Evolutionary conservation across 1,140 invertebrate species (phyloP), one percentile per base, ranked within the genome.

Genomic region (Hyphantria cunea): DNA sequence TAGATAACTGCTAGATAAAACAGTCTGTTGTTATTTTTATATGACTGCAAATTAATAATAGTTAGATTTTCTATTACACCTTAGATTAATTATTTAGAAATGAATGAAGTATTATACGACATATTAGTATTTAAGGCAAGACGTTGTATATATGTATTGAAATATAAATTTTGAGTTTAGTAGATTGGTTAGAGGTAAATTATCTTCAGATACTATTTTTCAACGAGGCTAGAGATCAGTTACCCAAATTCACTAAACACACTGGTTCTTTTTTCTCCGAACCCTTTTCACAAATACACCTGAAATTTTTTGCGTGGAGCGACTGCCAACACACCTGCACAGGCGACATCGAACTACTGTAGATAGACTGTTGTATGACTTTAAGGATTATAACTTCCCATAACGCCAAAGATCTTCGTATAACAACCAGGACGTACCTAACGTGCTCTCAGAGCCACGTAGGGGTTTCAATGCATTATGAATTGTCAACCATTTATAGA

Each of bases 11-110:
- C 83, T 87, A 90, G 87, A 74, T 78, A 79, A 79, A 82, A 82
- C 78, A 69, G 80, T 90, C 77, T 88, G 82, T 89, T 90, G 82
- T 90, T 90, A 90, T 90, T 90, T 89, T 90, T 90, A 89, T 89
- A 90, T 89, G 82, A 84, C 76, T 87, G 84, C 85, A 88, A 85
- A 78, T 80, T 78, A 84, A 76, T 78, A 72, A 82, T 84, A 83
- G 74, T 80, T 87, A 87, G 84, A 83, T 86, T 89, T 89, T 89
- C 82, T 89, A 87, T 73, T 82, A 84, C 76, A 86, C 80, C 72
- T 68, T 89, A 87, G 81, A 70, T 15, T 85, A 86, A 80, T 69
- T 53, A 68, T 75, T 76, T 77, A 79, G 67, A 60, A 34, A 66
- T 60, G 69, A 70, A 60, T 75, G 72, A 71, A 67, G 69, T 75